Evolutionary conservation across 2,888 invertebrate genomes (phyloP).

Genomic region (Eudasyphora cyanicolor): DNA sequence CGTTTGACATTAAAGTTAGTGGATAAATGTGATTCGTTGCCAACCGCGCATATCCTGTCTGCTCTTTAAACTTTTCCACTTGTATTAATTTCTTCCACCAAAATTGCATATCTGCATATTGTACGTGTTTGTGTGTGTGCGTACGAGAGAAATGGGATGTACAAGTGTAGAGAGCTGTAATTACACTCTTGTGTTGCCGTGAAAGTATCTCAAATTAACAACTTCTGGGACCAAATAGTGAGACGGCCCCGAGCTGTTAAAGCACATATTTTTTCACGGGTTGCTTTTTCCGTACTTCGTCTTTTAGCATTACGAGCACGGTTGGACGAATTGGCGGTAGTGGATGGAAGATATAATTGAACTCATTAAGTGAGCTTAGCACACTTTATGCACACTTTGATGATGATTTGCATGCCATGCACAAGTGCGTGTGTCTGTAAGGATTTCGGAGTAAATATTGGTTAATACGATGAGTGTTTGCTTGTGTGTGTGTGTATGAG

Average conservation of each 20-base stretch:
- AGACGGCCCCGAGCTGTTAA: constrained; percentile 9
- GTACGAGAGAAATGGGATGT: not conserved
- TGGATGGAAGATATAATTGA: constrained; percentile 56
- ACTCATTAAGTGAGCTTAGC: constrained; percentile 65
- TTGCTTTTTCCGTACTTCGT: constrained; percentile 14
- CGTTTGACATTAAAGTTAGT: no score
- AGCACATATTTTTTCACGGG: not conserved
- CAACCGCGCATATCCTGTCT: not conserved
- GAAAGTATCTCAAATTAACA: constrained; percentile 61
- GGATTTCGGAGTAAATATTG: no score
- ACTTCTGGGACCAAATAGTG: constrained; percentile 16
- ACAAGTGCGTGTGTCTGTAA: not conserved
- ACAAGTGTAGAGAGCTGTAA: constrained; percentile 23
- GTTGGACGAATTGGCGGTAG: constrained; percentile 32
- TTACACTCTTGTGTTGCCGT: constrained; percentile 49
- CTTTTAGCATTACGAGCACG: not conserved
- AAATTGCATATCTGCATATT: not conserved
- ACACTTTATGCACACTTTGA: constrained; percentile 57
- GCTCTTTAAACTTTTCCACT: not conserved
- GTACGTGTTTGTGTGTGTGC: not conserved
- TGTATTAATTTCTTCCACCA: not conserved
- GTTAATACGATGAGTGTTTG: not conserved
- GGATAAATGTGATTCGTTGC: not conserved
- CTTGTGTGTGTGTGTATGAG: constrained; percentile 14
- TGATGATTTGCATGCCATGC: constrained; percentile 34